These are phyloP conservation scores for Polietes domitor DNA, from an alignment of 2,888 invertebrate species.

Conservation along the genomic window DNA sequence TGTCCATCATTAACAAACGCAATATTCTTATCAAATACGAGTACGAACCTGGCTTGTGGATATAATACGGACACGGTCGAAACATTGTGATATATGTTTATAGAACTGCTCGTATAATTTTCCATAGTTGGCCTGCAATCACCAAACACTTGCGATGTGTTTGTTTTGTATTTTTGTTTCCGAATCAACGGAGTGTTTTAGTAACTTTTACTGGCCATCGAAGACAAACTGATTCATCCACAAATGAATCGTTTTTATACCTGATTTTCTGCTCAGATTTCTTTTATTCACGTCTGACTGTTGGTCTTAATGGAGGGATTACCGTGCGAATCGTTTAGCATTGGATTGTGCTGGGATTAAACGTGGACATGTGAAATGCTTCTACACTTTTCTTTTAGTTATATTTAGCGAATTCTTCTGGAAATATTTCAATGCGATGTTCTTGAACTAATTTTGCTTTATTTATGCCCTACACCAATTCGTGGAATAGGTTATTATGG, in stretches of 20 bases:
- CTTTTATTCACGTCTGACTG: neutral
- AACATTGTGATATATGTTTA: constrained; percentile 70
- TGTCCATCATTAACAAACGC: too few relatives aligned
- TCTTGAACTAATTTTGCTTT: constrained; percentile 24
- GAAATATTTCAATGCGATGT: constrained; percentile 1
- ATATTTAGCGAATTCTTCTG: neutral
- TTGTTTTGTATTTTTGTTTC: constrained; percentile 11
- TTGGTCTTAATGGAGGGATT: constrained; percentile 44
- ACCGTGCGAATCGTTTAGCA: constrained; percentile 46
- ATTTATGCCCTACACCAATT: too few relatives aligned
- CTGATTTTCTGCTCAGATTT: constrained; percentile 48
- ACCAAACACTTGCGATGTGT: constrained; percentile 25
- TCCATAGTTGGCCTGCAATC: constrained; percentile 45
- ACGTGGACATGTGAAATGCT: constrained; percentile 4
- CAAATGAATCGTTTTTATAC: constrained; percentile 53
- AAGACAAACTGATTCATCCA: constrained; percentile 39
- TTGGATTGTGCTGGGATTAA: constrained; percentile 59
- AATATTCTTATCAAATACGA: neutral
- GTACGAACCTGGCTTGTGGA: constrained; percentile 72
- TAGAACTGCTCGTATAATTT: constrained; percentile 43
- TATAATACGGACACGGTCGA: constrained; percentile 74
- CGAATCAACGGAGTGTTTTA: constrained; percentile 5
- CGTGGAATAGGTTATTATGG: too few relatives aligned
- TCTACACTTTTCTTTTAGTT: neutral
- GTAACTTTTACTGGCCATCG: constrained; percentile 47